Percentiles rank a stretch among this genome's conserved stretches.
These are phyloP conservation scores for Sminthurinus aureus DNA, from an alignment of 2,888 invertebrate species.

Conservation along the genomic window DNA sequence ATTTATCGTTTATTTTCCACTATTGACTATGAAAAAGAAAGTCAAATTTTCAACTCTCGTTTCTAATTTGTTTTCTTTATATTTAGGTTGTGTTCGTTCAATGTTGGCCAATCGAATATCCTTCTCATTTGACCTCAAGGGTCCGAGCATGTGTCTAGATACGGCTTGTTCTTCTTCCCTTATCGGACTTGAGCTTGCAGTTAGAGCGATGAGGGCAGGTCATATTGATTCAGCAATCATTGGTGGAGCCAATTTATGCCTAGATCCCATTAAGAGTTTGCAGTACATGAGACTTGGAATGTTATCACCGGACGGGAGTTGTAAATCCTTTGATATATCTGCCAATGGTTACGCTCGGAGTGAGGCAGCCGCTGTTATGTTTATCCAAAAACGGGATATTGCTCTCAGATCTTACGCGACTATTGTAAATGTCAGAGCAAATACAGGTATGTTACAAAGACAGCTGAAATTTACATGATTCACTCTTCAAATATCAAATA, in stretches of 20 bases:
- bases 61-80: no score
- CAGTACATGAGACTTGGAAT: neutral
- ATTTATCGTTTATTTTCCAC: no score
- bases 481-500: no score
- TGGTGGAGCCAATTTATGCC: neutral
- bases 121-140: neutral
- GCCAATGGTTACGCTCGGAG: neutral
- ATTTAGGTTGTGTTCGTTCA: no score
- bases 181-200: neutral
- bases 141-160: neutral
- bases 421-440: slow-evolving; percentile 84
- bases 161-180: neutral
- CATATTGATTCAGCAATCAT: neutral
- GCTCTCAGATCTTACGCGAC: slow-evolving; percentile 86
- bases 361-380: slow-evolving; percentile 72
- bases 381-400: slow-evolving; percentile 78
- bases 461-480: no score
- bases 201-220: neutral
- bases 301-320: neutral
- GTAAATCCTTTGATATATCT: neutral
- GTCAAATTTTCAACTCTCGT: no score
- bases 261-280: neutral
- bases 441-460: no score
- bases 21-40: no score
- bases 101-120: neutral